Percentiles rank a stretch among this genome's conserved stretches.
Conservation (phyloP, 2,797 vertebrate genomes). For the Antrozous pallidus region DNA sequence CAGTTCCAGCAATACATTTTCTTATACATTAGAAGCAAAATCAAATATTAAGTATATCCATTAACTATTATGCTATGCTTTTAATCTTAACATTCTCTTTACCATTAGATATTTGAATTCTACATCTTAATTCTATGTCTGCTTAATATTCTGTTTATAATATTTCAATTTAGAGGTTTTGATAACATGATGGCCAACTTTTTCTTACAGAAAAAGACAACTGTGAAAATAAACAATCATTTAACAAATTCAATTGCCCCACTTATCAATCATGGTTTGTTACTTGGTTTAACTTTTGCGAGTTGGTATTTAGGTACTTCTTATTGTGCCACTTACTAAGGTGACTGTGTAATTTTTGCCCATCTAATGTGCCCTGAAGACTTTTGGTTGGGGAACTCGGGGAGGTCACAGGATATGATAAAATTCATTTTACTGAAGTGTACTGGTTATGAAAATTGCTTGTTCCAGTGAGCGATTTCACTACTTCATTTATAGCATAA, state of each 20-base stretch:
- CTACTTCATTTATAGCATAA: conserved; percentile 69
- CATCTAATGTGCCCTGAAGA: conserved; percentile 56
- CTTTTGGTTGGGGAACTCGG: conserved; percentile 58
- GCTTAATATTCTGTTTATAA: neutral
- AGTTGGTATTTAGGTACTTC: neutral
- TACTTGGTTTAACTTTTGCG: neutral
- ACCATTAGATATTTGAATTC: neutral
- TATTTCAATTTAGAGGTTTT: conserved; percentile 20
- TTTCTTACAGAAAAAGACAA: neutral
- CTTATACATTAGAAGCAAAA: neutral
- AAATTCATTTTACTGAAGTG: conserved; percentile 68
- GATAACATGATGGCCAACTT: neutral
- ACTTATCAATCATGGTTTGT: neutral
- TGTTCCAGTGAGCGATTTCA: conserved; percentile 72
- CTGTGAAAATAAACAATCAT: neutral
- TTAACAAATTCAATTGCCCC: neutral
- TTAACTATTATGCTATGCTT: neutral
- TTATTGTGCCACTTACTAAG: neutral
- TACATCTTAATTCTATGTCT: neutral
- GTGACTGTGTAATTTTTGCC: neutral
- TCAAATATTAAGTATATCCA: neutral
- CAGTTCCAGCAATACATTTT: neutral
- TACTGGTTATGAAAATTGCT: conserved; percentile 75
- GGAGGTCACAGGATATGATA: conserved; percentile 61
- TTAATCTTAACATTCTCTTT: neutral